Evolutionary conservation across 2,888 invertebrate species (phyloP), one percentile per base, ranked within the genome.

Genomic region (Heliothis peltigera): DNA sequence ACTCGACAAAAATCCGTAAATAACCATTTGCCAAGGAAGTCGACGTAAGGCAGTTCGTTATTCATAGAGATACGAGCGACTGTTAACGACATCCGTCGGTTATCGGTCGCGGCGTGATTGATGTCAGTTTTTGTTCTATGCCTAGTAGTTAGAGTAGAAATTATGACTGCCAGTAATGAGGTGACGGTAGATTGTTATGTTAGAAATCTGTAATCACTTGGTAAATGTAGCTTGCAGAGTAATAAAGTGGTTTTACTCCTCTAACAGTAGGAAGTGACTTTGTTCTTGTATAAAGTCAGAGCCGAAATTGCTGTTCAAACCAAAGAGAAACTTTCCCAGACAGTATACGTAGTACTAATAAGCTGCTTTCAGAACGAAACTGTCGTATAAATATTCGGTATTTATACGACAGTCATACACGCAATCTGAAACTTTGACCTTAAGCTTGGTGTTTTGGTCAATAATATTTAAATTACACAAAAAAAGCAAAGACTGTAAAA

Each of bases 11-110:
- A 44, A 52, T 63, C 66, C 54, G 70, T 77, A 74, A 75, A 77
- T 77, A 77, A 55, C 46, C 52, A 64, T 64, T 58, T 55, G 62
- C 65, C 63, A 44, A 79, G 75, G 81, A 78, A 76, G 74, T 71
- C 47, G 43, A n/a, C 42, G 63, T 59, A 63, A 63, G 79, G 80
- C 77, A 79, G 79, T 79, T 71, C 70, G 69, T 57, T 69, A 70
- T 59, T 67, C 64, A 55, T 57, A 58, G 61, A 74, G 77, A 77
- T 69, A 67, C 62, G 51, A 61, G 52, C 51, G 35, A 43, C 62
- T 65, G 77, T 80, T 84, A 84, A 82, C 81, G 77, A 85, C 85
- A 70, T 85, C 85, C 83, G 81, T 56, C 67, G 49, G 58, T 65
- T 70, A 80, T 75, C 77, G 70, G 61, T 43, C 51, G 74, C 74